Conservation (phyloP, 2,113 vertebrate species). For the Actenoides hombroni region DNA sequence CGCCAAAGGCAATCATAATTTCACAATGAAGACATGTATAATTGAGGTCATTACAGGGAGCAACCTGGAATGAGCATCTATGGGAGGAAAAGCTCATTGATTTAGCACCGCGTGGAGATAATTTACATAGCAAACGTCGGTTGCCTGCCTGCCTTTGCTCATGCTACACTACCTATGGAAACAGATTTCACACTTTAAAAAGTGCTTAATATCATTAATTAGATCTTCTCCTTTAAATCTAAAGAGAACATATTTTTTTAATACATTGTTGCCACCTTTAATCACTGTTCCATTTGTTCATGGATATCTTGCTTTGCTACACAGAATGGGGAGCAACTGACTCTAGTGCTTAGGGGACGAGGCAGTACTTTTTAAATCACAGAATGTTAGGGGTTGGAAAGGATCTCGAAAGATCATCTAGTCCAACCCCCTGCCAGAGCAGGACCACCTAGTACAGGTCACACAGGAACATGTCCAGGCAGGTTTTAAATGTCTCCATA, state of each 20-base stretch:
- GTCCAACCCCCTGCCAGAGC: no score
- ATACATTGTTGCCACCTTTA: neutral
- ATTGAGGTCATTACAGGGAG: constrained; percentile 71
- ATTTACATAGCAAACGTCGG: constrained; percentile 23
- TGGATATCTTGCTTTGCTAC: neutral
- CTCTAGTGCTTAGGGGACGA: neutral
- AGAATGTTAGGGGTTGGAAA: no score
- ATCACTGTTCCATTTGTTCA: neutral
- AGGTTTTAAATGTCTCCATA: no score
- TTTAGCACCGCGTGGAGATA: constrained; percentile 13
- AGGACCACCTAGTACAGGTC: no score
- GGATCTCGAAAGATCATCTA: no score
- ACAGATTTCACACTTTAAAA: neutral
- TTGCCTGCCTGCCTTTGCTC: neutral
- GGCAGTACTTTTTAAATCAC: neutral
- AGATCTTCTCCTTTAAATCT: constrained; percentile 25
- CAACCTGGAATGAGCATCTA: constrained; percentile 51
- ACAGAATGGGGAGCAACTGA: neutral
- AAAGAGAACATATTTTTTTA: constrained; percentile 20
- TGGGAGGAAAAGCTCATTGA: constrained; percentile 46
- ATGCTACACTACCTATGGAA: neutral
- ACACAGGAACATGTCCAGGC: no score
- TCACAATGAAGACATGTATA: constrained; percentile 69
- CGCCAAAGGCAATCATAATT: constrained; percentile 69
- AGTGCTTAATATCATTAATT: constrained; percentile 35